Conservation (phyloP, 2,113 vertebrate genomes). For the Sorex araneus region DNA sequence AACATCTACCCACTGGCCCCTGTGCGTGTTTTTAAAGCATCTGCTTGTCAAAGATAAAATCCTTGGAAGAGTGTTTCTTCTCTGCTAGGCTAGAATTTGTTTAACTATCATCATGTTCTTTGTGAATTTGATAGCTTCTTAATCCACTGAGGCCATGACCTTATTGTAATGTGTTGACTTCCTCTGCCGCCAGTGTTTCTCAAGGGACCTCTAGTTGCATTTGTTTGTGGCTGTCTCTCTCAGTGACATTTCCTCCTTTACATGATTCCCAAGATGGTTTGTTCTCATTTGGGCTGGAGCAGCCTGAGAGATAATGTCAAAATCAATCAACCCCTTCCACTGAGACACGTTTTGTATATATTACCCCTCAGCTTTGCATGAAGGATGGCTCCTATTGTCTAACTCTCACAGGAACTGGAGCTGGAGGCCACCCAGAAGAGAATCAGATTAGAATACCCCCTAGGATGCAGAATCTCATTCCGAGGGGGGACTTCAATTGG, state of each 20-base stretch:
- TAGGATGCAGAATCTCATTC: background rate
- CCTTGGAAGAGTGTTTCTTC: background rate
- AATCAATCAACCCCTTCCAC: constrained; percentile 13
- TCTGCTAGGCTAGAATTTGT: constrained; percentile 22
- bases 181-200: constrained; percentile 26
- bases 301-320: constrained; percentile 69
- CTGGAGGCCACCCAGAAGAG: background rate
- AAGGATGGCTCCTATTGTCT: background rate
- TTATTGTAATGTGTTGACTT: constrained; percentile 61
- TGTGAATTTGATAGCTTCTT: constrained; percentile 55
- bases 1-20: no score
- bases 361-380: constrained; percentile 57
- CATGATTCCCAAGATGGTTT: constrained; percentile 62
- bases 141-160: constrained; percentile 48
- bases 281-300: constrained; percentile 74
- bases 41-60: constrained; percentile 50
- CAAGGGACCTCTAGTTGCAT: constrained; percentile 20
- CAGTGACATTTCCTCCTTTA: constrained; percentile 63
- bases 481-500: no score
- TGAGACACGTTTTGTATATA: constrained; percentile 59
- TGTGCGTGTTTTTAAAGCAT: background rate
- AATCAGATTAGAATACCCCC: background rate
- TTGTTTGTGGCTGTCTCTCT: background rate
- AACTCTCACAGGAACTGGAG: background rate
- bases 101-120: constrained; percentile 48